Base-by-base conservation (phyloP, 2,113 vertebrate genomes). In the Lichenostomus cassidix region DNA sequence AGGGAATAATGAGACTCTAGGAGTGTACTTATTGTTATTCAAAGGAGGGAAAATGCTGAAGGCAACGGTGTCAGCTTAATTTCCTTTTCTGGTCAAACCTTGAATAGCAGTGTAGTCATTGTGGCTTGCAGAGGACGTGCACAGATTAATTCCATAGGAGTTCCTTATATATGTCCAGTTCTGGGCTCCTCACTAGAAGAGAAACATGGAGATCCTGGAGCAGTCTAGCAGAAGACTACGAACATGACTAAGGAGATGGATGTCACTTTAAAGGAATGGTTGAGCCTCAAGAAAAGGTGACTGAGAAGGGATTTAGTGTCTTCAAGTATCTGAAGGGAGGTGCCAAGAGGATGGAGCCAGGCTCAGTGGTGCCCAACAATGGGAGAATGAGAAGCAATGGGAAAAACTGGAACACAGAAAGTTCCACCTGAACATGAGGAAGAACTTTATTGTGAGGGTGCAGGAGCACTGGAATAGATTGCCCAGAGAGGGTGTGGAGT, bases 1-100 rank as follows among this genome's bases (percentile, higher is more conserved):
- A 91, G 82, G 75, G 82, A 91, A 88, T 95, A 96, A 95, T 95
- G 85, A 90, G 42, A 77, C 47, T 91, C 70, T 46, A 39, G 55
- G 67, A 88, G 16, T 55, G 13, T 80, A 67, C 29, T 91, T 70
- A 88, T 92, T 95, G 71, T 19, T 94, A 95, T 96, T 94, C 89
- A 93, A 95, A 92, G 55, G 83, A 86, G 22, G 11, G 18, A 68
- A 77, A 88, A 70, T 27, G 75, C 63, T 92, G 78, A 94, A 91
- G 68, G 68, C 85, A 69, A 6, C 53, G 11, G 41, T 67, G 59
- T 95, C 90, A 88, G 75, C 24, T 59, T 90, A 67, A 86, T 93
- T 92, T 89, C 62, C 24, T 67, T 70, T 86, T 87, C 44, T 90
- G 31, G n/a, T 95, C 68, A 88, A 90, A 53, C 50, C 42, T 65